Evolutionary conservation across 2,888 invertebrate genomes (phyloP).

Genomic region (Rutpela maculata): DNA sequence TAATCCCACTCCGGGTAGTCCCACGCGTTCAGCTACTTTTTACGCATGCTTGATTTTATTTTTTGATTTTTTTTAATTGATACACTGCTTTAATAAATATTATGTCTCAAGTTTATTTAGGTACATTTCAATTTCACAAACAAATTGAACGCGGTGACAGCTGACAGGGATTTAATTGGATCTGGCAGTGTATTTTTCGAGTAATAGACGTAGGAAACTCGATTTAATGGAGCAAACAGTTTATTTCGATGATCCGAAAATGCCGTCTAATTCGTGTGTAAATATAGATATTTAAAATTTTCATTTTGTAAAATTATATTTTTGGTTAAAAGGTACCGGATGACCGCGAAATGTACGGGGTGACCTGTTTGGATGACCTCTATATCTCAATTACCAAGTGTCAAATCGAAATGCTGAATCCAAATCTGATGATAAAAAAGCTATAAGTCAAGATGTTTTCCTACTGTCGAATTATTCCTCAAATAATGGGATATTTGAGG

Average conservation of each 20-base stretch:
- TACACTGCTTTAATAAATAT: constrained; percentile 12
- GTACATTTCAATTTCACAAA: background rate
- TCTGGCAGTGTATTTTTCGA: constrained; percentile 14
- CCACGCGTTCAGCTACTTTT: constrained; percentile 47
- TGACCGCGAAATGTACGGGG: no score
- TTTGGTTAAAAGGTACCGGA: no score
- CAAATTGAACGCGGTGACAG: background rate
- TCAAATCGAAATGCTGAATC: no score
- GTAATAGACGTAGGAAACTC: background rate
- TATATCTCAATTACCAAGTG: no score
- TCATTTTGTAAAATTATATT: no score
- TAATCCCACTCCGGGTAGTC: constrained; percentile 43
- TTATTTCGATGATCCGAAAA: background rate
- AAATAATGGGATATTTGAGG: no score
- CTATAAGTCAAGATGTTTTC: no score
- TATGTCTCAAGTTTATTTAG: background rate
- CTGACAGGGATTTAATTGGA: constrained; percentile 13
- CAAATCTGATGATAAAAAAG: no score
- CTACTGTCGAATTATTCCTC: no score
- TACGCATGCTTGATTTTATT: constrained; percentile 47
- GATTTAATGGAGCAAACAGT: background rate
- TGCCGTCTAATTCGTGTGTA: background rate
- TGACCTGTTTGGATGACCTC: no score
- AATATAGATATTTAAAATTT: background rate
- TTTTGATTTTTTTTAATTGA: constrained; percentile 10